Evolutionary conservation across 2,797 vertebrate species (phyloP).

Genomic region (Morus bassanus): DNA sequence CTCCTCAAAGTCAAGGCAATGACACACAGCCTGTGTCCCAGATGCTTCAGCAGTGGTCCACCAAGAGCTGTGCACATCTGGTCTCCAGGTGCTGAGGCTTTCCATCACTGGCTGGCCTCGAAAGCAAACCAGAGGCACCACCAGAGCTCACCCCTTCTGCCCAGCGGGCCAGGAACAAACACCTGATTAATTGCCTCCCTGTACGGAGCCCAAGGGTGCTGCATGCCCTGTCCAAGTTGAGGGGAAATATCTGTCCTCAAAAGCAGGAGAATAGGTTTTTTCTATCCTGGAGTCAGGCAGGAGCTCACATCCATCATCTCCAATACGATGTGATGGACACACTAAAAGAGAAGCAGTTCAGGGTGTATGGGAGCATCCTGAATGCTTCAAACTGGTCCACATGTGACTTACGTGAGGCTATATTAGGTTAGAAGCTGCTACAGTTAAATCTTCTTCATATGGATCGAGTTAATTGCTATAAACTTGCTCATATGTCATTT

Average conservation of each 20-base stretch:
- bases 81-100: conserved; percentile 45
- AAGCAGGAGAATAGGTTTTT: neutral
- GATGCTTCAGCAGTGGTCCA: conserved; percentile 32
- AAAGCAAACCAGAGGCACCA: neutral
- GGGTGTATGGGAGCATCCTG: neutral
- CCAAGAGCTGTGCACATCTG: conserved; percentile 62
- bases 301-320: neutral
- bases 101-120: neutral
- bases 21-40: conserved; percentile 43
- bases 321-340: neutral
- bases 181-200: neutral
- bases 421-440: neutral
- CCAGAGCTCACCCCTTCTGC: neutral
- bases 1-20: conserved; percentile 7
- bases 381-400: neutral
- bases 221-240: accelerated
- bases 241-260: neutral
- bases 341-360: neutral
- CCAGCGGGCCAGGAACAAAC: neutral
- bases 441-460: neutral
- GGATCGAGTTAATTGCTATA: neutral
- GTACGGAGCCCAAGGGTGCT: neutral
- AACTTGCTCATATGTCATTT: neutral
- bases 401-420: neutral
- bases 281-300: neutral